These are phyloP conservation scores for Muschampia plurimacula DNA, from an alignment of 2,888 invertebrate species.

Conservation along the genomic window DNA sequence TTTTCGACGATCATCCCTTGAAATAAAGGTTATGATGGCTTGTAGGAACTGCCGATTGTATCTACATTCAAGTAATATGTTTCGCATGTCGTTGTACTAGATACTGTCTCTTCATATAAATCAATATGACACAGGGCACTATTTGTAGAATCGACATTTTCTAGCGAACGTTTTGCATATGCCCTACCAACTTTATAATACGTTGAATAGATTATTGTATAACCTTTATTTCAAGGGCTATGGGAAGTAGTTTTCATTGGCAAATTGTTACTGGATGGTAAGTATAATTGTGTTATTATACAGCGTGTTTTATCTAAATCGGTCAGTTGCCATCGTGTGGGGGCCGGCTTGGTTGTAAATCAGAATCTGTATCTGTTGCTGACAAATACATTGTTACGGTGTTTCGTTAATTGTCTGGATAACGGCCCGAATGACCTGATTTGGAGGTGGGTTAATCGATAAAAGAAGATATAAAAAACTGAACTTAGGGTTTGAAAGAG, in stretches of 20 bases:
- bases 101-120: constrained; percentile 64
- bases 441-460: constrained; percentile 14
- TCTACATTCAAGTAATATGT: constrained; percentile 44
- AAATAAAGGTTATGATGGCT: constrained; percentile 28
- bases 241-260: constrained; percentile 36
- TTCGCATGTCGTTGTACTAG: constrained; percentile 60
- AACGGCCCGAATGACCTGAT: no score
- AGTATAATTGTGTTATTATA: constrained; percentile 49
- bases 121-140: constrained; percentile 60
- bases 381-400: constrained; percentile 56
- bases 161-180: constrained; percentile 63
- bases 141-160: constrained; percentile 68
- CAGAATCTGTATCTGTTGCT: constrained; percentile 64
- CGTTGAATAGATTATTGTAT: neutral
- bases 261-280: constrained; percentile 5
- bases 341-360: constrained; percentile 66
- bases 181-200: constrained; percentile 47
- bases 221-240: constrained; percentile 31
- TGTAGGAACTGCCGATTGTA: constrained; percentile 34
- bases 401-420: constrained; percentile 54
- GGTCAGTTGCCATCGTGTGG: constrained; percentile 73
- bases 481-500: no score
- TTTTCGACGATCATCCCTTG: constrained; percentile 19
- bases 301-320: constrained; percentile 71
- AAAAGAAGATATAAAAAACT: neutral